Percentiles rank a stretch among this genome's conserved stretches.
phyloP scores from a whole-genome alignment of 2,888 invertebrate species.

The Plemyria rubiginata region DNA sequence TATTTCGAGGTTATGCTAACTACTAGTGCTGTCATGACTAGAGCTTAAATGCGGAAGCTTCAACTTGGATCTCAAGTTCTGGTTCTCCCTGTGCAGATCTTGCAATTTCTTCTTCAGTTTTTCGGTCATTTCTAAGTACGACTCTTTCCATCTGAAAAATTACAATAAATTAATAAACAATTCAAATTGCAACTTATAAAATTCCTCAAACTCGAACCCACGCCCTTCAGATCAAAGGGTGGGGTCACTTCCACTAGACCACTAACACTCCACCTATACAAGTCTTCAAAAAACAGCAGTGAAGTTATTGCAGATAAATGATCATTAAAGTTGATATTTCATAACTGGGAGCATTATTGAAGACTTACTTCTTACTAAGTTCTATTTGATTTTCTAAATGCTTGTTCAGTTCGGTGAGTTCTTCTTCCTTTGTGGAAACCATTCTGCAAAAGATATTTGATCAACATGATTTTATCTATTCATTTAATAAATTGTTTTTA shows the following conservation, averaged over 20 bases:
- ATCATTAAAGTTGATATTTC: no score
- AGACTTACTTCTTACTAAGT: slow-evolving; percentile 82
- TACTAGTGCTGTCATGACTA: slow-evolving; percentile 54
- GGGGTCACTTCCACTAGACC: no score
- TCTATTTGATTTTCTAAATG: slow-evolving; percentile 86
- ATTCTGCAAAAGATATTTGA: slow-evolving; percentile 57
- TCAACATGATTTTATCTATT: background rate
- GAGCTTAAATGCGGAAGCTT: slow-evolving; percentile 57
- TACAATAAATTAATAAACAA: background rate
- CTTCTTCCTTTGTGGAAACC: slow-evolving; percentile 81
- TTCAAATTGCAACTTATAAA: no score
- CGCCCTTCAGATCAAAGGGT: no score
- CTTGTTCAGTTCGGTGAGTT: slow-evolving; percentile 77
- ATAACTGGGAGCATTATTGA: no score
- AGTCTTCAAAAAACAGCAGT: no score
- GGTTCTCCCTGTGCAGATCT: slow-evolving; percentile 83
- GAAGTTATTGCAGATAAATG: no score
- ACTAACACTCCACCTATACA: no score
- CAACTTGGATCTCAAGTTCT: slow-evolving; percentile 70
- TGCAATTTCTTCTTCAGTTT: slow-evolving; percentile 86
- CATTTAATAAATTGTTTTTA: background rate
- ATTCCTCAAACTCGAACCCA: no score
- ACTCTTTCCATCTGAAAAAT: slow-evolving; percentile 85
- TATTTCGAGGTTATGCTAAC: slow-evolving; percentile 41
- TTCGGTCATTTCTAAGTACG: slow-evolving; percentile 86